phyloP scores from a whole-genome alignment of 2,797 vertebrate species.

The Phataginus tetradactyla region DNA sequence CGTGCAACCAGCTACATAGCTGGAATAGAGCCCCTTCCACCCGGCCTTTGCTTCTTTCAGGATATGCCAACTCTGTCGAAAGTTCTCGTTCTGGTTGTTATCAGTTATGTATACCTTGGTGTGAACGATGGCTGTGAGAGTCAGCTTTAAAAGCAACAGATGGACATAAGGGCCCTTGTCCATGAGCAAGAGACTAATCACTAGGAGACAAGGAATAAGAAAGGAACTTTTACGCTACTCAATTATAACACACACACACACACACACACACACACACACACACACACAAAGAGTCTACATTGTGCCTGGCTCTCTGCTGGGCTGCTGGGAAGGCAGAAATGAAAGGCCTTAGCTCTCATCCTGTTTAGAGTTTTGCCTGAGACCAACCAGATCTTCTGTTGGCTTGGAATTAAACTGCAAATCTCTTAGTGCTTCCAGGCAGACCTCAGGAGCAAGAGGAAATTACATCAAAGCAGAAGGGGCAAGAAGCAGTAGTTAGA shows the following conservation, averaged over 20 bases:
- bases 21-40: neutral
- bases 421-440: neutral
- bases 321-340: neutral
- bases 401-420: neutral
- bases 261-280: neutral
- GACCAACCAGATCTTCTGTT: neutral
- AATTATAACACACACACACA: neutral
- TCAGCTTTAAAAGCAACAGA: neutral
- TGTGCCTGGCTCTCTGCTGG: fast-evolving
- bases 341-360: neutral
- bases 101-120: neutral
- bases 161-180: neutral
- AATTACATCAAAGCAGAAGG: neutral
- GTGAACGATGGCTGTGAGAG: neutral
- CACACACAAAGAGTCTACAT: fast-evolving
- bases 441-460: neutral
- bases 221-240: neutral
- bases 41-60: neutral
- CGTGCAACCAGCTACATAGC: no score
- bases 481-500: neutral
- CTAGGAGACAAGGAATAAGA: neutral
- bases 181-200: neutral
- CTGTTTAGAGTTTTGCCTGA: neutral
- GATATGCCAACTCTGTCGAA: neutral
- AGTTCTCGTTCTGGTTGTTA: neutral